Evolutionary conservation across 1,140 invertebrate species (phyloP).

Genomic region (Papilio helenus): DNA sequence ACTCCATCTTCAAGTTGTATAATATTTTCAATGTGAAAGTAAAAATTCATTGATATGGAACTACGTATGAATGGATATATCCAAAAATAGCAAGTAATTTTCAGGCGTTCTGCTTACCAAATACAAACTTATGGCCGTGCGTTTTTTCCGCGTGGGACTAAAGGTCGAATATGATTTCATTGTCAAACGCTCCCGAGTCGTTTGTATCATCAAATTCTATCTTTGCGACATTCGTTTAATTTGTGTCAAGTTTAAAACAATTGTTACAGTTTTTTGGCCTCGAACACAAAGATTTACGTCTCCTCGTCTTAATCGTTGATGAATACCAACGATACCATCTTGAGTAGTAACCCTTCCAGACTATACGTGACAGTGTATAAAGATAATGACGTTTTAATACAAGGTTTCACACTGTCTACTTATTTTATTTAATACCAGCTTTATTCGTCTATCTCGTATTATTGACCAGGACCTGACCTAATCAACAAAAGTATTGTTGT

Average conservation of each 20-base stretch:
- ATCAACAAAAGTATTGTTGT: background rate
- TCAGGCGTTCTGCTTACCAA: constrained; percentile 11
- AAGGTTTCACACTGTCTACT: too few relatives aligned
- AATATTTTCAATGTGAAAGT: background rate
- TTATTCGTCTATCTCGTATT: background rate
- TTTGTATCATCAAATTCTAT: constrained; percentile 50
- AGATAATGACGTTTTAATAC: background rate
- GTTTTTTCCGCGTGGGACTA: constrained; percentile 50
- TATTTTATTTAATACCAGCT: too few relatives aligned
- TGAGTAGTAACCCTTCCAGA: background rate
- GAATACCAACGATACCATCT: too few relatives aligned
- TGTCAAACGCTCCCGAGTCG: constrained; percentile 48
- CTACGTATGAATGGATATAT: background rate
- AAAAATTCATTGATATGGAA: background rate
- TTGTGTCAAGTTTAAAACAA: constrained; percentile 45
- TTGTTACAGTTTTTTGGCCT: constrained; percentile 40
- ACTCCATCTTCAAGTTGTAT: background rate
- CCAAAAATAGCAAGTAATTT: background rate
- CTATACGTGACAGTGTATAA: background rate
- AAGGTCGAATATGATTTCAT: constrained; percentile 59
- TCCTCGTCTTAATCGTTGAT: background rate
- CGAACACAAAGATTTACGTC: background rate
- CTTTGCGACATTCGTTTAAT: constrained; percentile 44
- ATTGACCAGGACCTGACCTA: background rate
- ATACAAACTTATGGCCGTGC: background rate